Conservation (phyloP, 2,797 vertebrate genomes). For the Darevskia mixta region DNA sequence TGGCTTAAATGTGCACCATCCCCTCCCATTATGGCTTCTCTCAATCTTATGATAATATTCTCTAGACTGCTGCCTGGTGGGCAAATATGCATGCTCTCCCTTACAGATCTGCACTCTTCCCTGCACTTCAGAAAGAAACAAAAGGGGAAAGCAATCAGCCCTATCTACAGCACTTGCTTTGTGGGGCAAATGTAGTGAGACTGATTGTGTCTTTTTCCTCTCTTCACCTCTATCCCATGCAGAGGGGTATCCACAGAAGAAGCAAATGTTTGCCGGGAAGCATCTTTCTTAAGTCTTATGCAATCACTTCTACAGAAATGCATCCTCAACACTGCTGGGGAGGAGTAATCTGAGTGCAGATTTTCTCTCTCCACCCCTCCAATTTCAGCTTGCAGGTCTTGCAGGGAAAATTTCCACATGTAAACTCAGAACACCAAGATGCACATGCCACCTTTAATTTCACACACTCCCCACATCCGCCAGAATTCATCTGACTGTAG, state of each 20-base stretch:
- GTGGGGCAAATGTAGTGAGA: not conserved
- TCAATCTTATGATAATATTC: not conserved
- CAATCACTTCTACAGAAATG: not conserved
- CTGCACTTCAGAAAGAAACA: not conserved
- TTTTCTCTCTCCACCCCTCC: not conserved
- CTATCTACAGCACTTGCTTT: not conserved
- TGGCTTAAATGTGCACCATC: not conserved
- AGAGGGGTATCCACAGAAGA: not conserved
- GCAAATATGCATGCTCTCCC: not conserved
- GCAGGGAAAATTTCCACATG: not conserved
- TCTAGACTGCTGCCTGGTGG: not conserved
- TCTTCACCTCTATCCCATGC: not conserved
- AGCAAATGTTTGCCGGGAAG: too few species aligned
- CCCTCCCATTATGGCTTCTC: not conserved
- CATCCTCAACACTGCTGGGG: not conserved
- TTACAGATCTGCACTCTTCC: too few species aligned
- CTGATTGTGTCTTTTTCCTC: not conserved
- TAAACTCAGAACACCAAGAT: not conserved
- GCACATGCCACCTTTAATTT: not conserved
- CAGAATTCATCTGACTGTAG: not conserved
- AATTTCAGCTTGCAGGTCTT: not conserved
- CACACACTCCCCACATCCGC: not conserved
- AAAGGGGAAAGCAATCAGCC: not conserved
- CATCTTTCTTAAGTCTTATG: too few species aligned
- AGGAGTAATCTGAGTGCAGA: not conserved